Base-by-base conservation (phyloP, 1,140 invertebrate species). In the Eumaeus atala region DNA sequence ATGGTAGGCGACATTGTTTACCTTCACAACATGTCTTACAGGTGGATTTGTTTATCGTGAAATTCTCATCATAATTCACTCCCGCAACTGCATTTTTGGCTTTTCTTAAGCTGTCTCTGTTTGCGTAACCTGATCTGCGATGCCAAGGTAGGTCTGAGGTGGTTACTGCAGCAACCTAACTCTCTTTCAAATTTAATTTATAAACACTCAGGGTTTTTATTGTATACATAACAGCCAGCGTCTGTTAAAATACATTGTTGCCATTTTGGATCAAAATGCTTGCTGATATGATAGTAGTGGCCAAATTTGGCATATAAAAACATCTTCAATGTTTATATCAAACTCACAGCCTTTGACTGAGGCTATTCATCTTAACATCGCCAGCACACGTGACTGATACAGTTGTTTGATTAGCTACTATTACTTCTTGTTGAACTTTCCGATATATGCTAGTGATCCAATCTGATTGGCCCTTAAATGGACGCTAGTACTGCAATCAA, bases 251-350 rank as follows among this genome's bases (percentile, higher is more conserved):
- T n/a, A 70, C 64, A n/a, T 56, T 56, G 38, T 72, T 72, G 4
- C 70, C 67, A 21, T 64, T 72, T 49, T 61, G 51, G 8, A 70
- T 67, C 18, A 74, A 49, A 36, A 55, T 38, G 54, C 64, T 68
- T 14, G 70, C 67, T 35, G 66, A 69, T 14, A 71, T 51, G 9
- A 70, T 58, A 44, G 70, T 72, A 38, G 67, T 72, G 37, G 64
- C 62, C 57, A 72, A 51, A 9, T 56, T 51, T 33, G 62, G 67
- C 42, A 70, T 58, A 60, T 53, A 72, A 6, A 53, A 2, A 62
- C 58, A 52, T 56, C 57, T 54, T 61, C 44, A 42, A 52, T 54
- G 35, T 56, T 56, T 16, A 57, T 57, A 6, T 57, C 47, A 38
- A 57, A 37, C 57, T 54, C 55, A 57, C 17, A 36, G 44, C 37